Percentiles rank a stretch among this genome's conserved stretches.
Conservation (phyloP, 2,113 vertebrate species). For the Tautogolabrus adspersus region DNA sequence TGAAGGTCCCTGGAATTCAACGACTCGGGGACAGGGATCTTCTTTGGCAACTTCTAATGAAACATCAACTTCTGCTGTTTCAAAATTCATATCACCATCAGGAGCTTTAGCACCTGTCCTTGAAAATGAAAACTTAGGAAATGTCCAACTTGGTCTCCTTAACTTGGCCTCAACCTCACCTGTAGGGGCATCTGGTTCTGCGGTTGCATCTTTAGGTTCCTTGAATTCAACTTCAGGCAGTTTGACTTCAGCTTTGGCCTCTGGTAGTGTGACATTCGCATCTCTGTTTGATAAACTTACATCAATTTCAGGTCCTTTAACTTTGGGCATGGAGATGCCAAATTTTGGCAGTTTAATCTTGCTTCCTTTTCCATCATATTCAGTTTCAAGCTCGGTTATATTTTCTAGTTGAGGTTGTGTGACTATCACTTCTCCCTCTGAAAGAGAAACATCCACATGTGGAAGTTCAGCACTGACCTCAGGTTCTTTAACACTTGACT, state of each 20-base stretch:
- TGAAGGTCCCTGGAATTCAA: constrained; percentile 33
- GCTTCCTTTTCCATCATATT: too few species aligned
- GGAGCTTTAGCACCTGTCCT: constrained; percentile 39
- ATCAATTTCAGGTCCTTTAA: constrained; percentile 50
- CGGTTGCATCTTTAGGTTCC: constrained; percentile 7
- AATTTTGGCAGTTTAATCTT: constrained; percentile 51
- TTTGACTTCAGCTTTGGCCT: constrained; percentile 35
- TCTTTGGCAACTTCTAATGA: constrained; percentile 36
- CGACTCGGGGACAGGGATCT: constrained; percentile 27
- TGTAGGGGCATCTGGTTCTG: constrained; percentile 27
- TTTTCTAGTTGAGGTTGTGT: constrained; percentile 27
- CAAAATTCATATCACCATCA: constrained; percentile 43
- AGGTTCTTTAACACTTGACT: constrained; percentile 54
- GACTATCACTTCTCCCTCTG: constrained; percentile 53
- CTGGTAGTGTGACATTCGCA: constrained; percentile 38
- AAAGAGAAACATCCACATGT: constrained; percentile 56
- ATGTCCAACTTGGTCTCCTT: constrained; percentile 56
- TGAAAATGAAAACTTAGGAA: constrained; percentile 69
- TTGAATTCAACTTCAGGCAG: constrained; percentile 18
- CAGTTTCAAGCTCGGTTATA: too few species aligned
- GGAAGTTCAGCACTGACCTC: constrained; percentile 38
- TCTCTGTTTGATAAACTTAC: constrained; percentile 38
- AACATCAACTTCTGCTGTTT: constrained; percentile 42
- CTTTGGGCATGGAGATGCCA: constrained; percentile 49
- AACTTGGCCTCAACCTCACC: constrained; percentile 37